These are phyloP conservation scores for Xanthorhoe designata DNA, from an alignment of 2,888 invertebrate genomes.

Conservation along the genomic window DNA sequence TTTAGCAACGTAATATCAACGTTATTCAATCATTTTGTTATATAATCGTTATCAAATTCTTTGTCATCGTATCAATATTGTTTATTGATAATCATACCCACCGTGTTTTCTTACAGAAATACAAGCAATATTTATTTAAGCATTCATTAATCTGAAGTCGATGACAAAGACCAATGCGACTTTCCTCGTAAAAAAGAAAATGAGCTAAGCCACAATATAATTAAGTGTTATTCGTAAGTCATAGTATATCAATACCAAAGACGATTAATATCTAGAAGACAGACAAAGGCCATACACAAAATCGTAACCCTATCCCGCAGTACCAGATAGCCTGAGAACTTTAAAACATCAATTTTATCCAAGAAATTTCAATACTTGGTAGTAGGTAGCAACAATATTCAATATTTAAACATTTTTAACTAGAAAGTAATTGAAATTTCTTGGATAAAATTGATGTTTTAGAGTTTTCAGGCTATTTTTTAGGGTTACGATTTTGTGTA, in stretches of 20 bases:
- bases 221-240: conserved; percentile 31
- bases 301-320: too few relatives aligned
- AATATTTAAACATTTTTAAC: too few relatives aligned
- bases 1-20: conserved; percentile 43
- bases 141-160: conserved; percentile 16
- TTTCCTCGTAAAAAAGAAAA: conserved; percentile 33
- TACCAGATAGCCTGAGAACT: too few relatives aligned
- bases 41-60: conserved; percentile 33
- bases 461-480: too few relatives aligned
- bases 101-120: conserved; percentile 24
- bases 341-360: too few relatives aligned
- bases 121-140: conserved; percentile 10
- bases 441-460: too few relatives aligned
- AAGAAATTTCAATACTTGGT: too few relatives aligned
- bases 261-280: too few relatives aligned
- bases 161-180: conserved; percentile 37
- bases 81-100: conserved; percentile 30
- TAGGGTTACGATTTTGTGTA: too few relatives aligned
- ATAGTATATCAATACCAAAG: conserved; percentile 51
- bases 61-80: conserved; percentile 33
- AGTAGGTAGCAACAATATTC: too few relatives aligned
- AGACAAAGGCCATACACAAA: too few relatives aligned
- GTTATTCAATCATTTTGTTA: conserved; percentile 22
- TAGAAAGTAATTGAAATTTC: too few relatives aligned
- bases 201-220: conserved; percentile 30